Evolutionary conservation across 2,888 invertebrate species (phyloP), one percentile per base, ranked within the genome.

Genomic region (Cryptus armator): DNA sequence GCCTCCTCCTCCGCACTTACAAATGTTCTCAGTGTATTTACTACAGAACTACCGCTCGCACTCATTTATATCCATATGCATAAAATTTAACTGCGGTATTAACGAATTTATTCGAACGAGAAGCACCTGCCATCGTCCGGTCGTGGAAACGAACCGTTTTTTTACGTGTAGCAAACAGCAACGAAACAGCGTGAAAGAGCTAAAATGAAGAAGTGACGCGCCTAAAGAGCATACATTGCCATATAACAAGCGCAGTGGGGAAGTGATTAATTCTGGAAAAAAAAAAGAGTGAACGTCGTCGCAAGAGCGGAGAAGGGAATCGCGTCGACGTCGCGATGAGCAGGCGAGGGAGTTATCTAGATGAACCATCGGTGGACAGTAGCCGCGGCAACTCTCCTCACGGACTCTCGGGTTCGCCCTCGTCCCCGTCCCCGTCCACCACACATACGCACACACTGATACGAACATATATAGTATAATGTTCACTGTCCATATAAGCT

Each of bases 401-500:
- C 89, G 89, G 89, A 88, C 67, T 75, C 51, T 74, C 82, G 64
- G 51, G 66, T 66, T 82, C 59, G 46, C 68, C 62, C 70, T 66
- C 81, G 29, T 77, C 71, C 75, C 70, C 82, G 51, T 75, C 32
- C 68, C 70, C 82, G 51, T 75, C 32, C 68, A 24, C 72, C 67
- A 59, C 48, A 51, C 70, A 51, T 37, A 62, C 59, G 16, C 44
- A 75, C 37, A 46, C 19, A 78, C 29, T 46, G 32, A 75, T 64
- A 68, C 74, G 56, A 68, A 72, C 46, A 81, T 53, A 71, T 70
- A 67, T 76, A 75, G 24, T 80, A 80, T 79, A 82, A 82, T 72
- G 79, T 67, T 74, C 75, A 90, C 90, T 91, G 91, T 92, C 93
- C 90, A 93, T 93, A 92, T 92, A 92, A 92, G 90, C 92, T 91